Conservation (phyloP, 2,888 invertebrate genomes). For the Cephus rjabovi region DNA sequence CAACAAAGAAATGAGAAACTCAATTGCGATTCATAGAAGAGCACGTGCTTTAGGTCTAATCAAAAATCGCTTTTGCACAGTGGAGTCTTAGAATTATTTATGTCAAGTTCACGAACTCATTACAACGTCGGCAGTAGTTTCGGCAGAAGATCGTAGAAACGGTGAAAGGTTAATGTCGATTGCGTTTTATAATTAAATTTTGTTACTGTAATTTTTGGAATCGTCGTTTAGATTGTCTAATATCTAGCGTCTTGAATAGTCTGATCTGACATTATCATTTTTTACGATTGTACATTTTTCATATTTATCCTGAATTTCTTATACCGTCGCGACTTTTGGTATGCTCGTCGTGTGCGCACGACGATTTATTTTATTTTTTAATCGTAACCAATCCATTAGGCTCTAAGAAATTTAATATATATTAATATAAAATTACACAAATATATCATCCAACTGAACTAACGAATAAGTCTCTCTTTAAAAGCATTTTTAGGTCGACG, state of each 20-base stretch:
- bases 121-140: not conserved
- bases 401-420: constrained; percentile 59
- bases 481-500: not conserved
- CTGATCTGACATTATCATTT: constrained; percentile 28
- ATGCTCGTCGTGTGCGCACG: not conserved
- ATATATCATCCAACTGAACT: constrained; percentile 44
- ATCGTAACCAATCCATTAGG: constrained; percentile 48
- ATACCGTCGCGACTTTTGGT: not conserved
- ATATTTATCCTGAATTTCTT: constrained; percentile 17
- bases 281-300: constrained; percentile 22
- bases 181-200: not conserved
- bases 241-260: constrained; percentile 16
- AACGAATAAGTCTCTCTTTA: constrained; percentile 2
- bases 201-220: not conserved
- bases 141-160: not conserved
- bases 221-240: not conserved
- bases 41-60: not conserved
- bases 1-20: not conserved
- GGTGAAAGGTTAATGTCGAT: not conserved
- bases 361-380: constrained; percentile 28
- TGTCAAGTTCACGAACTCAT: not conserved
- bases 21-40: not conserved
- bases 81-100: not conserved
- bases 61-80: not conserved
- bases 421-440: constrained; percentile 41